Percentiles rank a stretch among this genome's conserved stretches.
These are phyloP conservation scores for Desoria tigrina DNA, from an alignment of 2,888 invertebrate species.

Conservation along the genomic window DNA sequence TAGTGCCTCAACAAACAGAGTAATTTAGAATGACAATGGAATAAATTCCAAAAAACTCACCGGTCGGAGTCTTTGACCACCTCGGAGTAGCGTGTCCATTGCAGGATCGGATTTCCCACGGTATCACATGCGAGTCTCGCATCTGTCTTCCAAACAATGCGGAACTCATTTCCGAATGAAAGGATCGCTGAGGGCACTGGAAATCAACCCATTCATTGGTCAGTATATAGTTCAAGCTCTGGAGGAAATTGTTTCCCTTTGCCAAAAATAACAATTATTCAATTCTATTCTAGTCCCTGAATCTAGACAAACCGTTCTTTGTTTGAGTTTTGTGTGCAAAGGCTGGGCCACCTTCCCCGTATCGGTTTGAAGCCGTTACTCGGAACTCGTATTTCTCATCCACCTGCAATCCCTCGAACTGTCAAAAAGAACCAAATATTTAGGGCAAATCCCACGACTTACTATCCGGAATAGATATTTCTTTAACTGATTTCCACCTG, in stretches of 20 bases:
- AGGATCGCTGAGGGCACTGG: slow-evolving; percentile 41
- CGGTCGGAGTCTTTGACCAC: slow-evolving; percentile 43
- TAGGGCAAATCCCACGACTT: slow-evolving; percentile 17
- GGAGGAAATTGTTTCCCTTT: background rate
- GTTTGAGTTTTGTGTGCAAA: slow-evolving; percentile 32
- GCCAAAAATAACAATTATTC: background rate
- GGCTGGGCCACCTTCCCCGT: slow-evolving; percentile 56
- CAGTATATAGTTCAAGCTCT: background rate
- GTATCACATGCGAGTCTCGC: slow-evolving; percentile 41
- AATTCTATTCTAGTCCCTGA: background rate
- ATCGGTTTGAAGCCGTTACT: slow-evolving; percentile 58
- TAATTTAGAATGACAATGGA: too few relatives aligned
- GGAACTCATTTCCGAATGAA: slow-evolving; percentile 42
- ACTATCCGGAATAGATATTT: too few relatives aligned
- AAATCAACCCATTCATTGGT: background rate
- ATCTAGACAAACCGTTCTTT: slow-evolving; percentile 38
- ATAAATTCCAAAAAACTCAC: slow-evolving; percentile 35
- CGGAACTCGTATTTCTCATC: slow-evolving; percentile 59
- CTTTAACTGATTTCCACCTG: too few relatives aligned
- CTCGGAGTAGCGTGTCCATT: slow-evolving; percentile 44
- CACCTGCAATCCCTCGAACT: slow-evolving; percentile 56
- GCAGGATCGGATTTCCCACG: slow-evolving; percentile 42
- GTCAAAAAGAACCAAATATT: slow-evolving; percentile 11
- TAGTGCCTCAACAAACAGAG: too few relatives aligned
- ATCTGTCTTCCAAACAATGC: slow-evolving; percentile 45